Conservation (phyloP, 2,888 invertebrate genomes). For the Drosophila tripunctata region DNA sequence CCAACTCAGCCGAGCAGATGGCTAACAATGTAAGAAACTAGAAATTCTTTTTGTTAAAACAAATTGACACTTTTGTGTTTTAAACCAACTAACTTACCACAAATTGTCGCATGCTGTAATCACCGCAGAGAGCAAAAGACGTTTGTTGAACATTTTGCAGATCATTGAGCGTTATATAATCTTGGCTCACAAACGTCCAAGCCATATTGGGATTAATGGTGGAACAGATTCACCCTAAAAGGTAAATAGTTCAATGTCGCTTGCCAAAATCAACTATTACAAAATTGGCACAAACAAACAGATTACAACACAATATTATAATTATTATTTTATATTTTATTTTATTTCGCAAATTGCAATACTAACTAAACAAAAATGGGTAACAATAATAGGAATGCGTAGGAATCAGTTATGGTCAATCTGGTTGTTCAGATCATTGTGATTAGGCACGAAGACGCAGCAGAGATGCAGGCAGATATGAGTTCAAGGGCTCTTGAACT, state of each 20-base stretch:
- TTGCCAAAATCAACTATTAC: conserved; percentile 28
- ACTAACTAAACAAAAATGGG: conserved; percentile 42
- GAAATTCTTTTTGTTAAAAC: background rate
- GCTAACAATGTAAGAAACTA: conserved; percentile 52
- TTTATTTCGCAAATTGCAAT: conserved; percentile 46
- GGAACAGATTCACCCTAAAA: conserved; percentile 30
- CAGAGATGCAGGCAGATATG: conserved; percentile 71
- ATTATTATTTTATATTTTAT: conserved; percentile 23
- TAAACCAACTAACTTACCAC: conserved; percentile 42
- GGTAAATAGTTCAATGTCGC: conserved; percentile 69
- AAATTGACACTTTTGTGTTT: background rate
- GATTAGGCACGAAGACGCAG: conserved; percentile 64
- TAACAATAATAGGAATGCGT: conserved; percentile 52
- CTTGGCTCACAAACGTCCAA: conserved; percentile 11
- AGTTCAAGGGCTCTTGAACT: conserved; percentile 49
- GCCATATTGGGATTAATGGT: conserved; percentile 42
- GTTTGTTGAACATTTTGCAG: conserved; percentile 32
- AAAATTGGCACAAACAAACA: conserved; percentile 21
- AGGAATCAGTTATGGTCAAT: conserved; percentile 37
- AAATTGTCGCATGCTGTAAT: conserved; percentile 56
- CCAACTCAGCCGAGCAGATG: conserved; percentile 53
- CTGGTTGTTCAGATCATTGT: conserved; percentile 20
- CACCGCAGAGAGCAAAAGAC: conserved; percentile 31
- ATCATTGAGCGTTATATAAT: conserved; percentile 59
- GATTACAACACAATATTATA: conserved; percentile 17